Evolutionary conservation across 2,113 vertebrate species (phyloP).

Genomic region (Ancistrus triradiatus): DNA sequence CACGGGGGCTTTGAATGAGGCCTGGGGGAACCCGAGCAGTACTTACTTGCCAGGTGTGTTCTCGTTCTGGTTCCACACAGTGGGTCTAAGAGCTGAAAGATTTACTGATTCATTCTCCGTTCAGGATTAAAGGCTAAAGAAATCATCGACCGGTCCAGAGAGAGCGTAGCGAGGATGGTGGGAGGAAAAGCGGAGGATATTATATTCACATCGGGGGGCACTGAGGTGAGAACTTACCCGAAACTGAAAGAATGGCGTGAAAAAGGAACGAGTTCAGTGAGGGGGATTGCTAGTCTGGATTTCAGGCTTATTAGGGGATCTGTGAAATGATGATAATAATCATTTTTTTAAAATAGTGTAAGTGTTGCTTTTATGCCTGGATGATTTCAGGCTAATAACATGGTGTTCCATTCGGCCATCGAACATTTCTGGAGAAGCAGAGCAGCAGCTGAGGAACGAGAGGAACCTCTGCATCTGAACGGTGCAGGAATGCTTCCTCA

Average conservation of each 20-base stretch:
- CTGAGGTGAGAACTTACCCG: constrained; percentile 72
- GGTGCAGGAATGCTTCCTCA: constrained; percentile 65
- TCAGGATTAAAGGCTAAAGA: constrained; percentile 82
- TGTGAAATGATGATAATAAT: too few species aligned
- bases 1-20: constrained; percentile 74
- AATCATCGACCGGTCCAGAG: constrained; percentile 73
- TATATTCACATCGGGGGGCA: constrained; percentile 91
- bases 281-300: too few species aligned
- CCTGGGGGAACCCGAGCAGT: constrained; percentile 97
- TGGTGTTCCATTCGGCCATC: constrained; percentile 80
- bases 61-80: not conserved
- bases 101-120: not conserved
- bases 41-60: constrained; percentile 76
- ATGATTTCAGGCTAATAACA: constrained; percentile 84
- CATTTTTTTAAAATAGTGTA: too few species aligned
- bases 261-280: too few species aligned
- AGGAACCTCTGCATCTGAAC: not conserved
- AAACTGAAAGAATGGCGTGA: too few species aligned
- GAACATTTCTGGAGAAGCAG: constrained; percentile 66
- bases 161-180: constrained; percentile 79
- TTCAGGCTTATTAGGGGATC: too few species aligned
- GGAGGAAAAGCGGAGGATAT: constrained; percentile 77
- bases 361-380: not conserved
- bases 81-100: too few species aligned
- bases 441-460: constrained; percentile 12